Percentiles rank a stretch among this genome's conserved stretches.
Evolutionary conservation across 2,888 invertebrate species (phyloP).

Genomic region (Lacanobia oleracea): DNA sequence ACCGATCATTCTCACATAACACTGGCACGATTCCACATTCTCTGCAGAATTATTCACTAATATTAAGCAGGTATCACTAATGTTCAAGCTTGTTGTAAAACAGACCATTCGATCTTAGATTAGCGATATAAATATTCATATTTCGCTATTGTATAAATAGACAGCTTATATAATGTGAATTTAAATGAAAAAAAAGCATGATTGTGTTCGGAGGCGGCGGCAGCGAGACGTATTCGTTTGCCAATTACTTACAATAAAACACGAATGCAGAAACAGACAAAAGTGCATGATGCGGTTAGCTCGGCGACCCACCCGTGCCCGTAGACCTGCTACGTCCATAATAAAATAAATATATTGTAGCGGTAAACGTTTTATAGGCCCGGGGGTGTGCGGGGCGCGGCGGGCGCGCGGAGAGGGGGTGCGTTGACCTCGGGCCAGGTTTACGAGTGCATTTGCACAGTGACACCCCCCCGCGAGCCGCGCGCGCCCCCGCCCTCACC

Average conservation of each 20-base stretch:
- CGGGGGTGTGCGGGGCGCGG: conserved; percentile 73
- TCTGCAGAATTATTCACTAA: conserved; percentile 27
- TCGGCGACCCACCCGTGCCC: conserved; percentile 60
- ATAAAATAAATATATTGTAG: conserved; percentile 82
- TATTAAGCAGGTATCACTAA: conserved; percentile 31
- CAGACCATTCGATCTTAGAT: conserved; percentile 44
- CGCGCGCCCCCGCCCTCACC: conserved; percentile 63
- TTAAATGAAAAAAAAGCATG: conserved; percentile 29
- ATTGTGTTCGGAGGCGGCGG: conserved; percentile 7
- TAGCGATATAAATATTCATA: conserved; percentile 52
- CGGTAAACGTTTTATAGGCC: conserved; percentile 83
- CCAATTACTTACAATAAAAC: conserved; percentile 56
- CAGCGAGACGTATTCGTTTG: conserved; percentile 29
- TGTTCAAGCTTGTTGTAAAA: conserved; percentile 42
- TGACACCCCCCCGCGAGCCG: conserved; percentile 82
- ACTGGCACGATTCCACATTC: conserved; percentile 31
- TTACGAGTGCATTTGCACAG: conserved; percentile 90
- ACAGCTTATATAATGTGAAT: conserved; percentile 11
- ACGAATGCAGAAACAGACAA: conserved; percentile 52
- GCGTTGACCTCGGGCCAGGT: conserved; percentile 86
- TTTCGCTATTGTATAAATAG: conserved; percentile 32
- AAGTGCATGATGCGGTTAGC: conserved; percentile 67
- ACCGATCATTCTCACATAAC: conserved; percentile 47
- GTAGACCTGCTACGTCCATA: conserved; percentile 69
- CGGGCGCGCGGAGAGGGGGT: conserved; percentile 75